Conservation (phyloP, 2,888 invertebrate genomes). For the Panzeria rudis region DNA sequence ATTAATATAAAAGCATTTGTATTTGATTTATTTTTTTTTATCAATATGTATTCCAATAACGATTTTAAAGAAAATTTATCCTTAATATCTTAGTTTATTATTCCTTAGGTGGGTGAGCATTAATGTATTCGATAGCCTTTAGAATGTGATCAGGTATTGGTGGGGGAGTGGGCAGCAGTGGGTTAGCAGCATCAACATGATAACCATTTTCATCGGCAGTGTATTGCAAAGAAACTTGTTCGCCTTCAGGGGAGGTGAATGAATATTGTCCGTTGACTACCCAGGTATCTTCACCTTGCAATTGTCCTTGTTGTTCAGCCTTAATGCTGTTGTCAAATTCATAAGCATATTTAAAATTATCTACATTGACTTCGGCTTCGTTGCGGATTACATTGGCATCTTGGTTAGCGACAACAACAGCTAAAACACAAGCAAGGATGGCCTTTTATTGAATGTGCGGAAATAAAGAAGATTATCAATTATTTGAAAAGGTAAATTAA, state of each 20-base stretch:
- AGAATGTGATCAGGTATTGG: constrained; percentile 78
- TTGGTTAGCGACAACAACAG: constrained; percentile 76
- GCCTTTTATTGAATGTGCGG: constrained; percentile 73
- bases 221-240: constrained; percentile 68
- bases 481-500: neutral
- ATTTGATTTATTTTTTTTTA: too few species aligned
- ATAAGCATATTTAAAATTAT: constrained; percentile 75
- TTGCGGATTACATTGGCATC: constrained; percentile 75
- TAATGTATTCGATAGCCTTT: constrained; percentile 74
- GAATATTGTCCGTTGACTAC: constrained; percentile 69
- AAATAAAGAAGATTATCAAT: neutral
- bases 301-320: constrained; percentile 74
- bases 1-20: too few species aligned
- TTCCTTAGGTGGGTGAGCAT: constrained; percentile 69
- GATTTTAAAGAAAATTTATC: neutral
- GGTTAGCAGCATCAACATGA: constrained; percentile 73
- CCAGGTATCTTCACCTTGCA: constrained; percentile 73
- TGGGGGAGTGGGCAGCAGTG: constrained; percentile 78
- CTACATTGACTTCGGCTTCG: constrained; percentile 75
- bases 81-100: neutral
- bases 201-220: constrained; percentile 78
- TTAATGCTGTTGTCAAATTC: constrained; percentile 76
- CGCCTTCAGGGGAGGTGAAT: constrained; percentile 78
- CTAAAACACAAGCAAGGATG: constrained; percentile 78
- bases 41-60: neutral